Conservation (phyloP, 2,113 vertebrate species). For the Podarcis muralis region DNA sequence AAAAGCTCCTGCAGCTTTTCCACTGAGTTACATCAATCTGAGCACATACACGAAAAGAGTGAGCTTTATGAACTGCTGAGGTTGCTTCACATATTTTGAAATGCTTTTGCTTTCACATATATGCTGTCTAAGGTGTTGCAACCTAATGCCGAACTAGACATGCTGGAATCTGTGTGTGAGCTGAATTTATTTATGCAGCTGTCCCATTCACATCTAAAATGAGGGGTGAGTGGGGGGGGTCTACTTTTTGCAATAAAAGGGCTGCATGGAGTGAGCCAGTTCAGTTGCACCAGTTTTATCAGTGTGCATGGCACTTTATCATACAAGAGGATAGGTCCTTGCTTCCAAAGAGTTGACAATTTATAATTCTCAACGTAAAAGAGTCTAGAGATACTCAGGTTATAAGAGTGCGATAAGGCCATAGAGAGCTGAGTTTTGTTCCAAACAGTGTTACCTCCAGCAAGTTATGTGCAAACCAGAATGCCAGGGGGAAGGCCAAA, state of each 20-base stretch:
- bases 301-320: not conserved
- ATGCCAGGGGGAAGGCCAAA: too few species aligned
- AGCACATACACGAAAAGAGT: not conserved
- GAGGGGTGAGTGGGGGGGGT: too few species aligned
- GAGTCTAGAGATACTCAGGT: too few species aligned
- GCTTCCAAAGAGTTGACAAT: not conserved
- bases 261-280: not conserved
- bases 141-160: not conserved
- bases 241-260: not conserved
- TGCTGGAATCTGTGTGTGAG: not conserved
- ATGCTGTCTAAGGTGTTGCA: not conserved
- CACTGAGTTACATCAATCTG: not conserved
- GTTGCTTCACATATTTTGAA: not conserved
- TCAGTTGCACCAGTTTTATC: not conserved
- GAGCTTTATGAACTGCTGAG: not conserved
- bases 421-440: too few species aligned
- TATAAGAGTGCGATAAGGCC: too few species aligned
- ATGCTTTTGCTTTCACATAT: not conserved
- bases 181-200: too few species aligned
- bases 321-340: not conserved
- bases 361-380: not conserved
- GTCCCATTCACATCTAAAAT: not conserved
- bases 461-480: too few species aligned
- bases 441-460: too few species aligned
- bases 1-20: not conserved